Evolutionary conservation across 2,888 invertebrate genomes (phyloP).

Genomic region (Sericinus montela): DNA sequence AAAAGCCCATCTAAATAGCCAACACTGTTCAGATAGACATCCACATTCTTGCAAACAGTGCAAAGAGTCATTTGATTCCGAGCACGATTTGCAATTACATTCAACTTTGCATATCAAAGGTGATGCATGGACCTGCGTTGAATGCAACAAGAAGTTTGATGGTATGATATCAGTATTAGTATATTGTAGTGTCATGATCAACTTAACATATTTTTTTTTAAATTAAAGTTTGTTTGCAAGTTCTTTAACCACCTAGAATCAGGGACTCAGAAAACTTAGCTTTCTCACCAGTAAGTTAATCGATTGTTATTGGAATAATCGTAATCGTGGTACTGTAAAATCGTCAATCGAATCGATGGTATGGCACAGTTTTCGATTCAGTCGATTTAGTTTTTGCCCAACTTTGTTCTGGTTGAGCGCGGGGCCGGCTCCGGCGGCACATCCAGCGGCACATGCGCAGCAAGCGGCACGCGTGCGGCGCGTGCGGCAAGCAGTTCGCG

Average conservation of each 20-base stretch:
- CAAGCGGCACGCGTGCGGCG: constrained; percentile 69
- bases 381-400: too few relatives aligned
- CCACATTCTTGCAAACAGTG: constrained; percentile 58
- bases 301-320: too few relatives aligned
- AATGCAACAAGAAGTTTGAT: constrained; percentile 71
- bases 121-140: constrained; percentile 56
- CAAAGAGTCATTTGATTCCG: constrained; percentile 60
- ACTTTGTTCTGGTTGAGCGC: too few relatives aligned
- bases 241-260: too few relatives aligned
- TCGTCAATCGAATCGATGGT: too few relatives aligned
- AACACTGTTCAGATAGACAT: constrained; percentile 28
- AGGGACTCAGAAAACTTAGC: too few relatives aligned
- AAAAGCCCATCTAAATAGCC: constrained; percentile 38
- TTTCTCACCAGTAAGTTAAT: too few relatives aligned
- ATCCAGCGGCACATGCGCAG: constrained; percentile 71
- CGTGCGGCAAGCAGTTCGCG: constrained; percentile 72
- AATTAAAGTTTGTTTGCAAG: too few relatives aligned
- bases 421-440: constrained; percentile 64
- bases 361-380: too few relatives aligned
- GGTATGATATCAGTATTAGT: constrained; percentile 54
- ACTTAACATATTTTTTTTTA: too few relatives aligned
- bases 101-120: constrained; percentile 56
- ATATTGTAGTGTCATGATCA: too few relatives aligned
- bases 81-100: constrained; percentile 71
- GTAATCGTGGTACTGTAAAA: too few relatives aligned